These are phyloP conservation scores for Drosophila ogumai DNA, from an alignment of 1,140 invertebrate genomes.

Conservation along the genomic window DNA sequence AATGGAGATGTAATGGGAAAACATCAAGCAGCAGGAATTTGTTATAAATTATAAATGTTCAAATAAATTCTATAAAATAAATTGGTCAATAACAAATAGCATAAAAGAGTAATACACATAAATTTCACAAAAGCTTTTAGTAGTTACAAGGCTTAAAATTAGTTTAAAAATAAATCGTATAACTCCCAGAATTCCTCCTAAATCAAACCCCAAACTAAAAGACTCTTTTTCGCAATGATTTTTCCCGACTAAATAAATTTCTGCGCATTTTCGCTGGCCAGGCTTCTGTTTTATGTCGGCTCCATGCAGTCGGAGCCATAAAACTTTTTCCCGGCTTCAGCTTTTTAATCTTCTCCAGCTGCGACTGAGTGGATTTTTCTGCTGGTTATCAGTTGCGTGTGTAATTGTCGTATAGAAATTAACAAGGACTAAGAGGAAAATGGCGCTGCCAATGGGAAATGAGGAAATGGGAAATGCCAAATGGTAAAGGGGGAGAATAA, in stretches of 20 bases:
- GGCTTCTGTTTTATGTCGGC: conserved; percentile 67
- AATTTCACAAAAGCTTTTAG: no score
- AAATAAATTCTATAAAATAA: neutral
- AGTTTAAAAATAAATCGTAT: no score
- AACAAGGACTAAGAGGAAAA: conserved; percentile 57
- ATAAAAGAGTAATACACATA: no score
- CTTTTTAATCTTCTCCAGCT: conserved; percentile 66
- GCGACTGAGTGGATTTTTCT: conserved; percentile 15
- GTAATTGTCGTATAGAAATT: conserved; percentile 79
- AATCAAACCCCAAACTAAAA: neutral
- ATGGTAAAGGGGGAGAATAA: neutral
- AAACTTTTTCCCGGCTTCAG: conserved; percentile 50
- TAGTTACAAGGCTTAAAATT: no score
- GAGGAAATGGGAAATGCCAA: neutral
- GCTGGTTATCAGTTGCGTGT: conserved; percentile 76
- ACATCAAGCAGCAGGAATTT: neutral
- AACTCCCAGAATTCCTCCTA: neutral
- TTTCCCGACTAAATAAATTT: conserved; percentile 2
- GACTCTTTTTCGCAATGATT: neutral
- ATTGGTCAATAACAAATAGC: no score
- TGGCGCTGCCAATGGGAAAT: conserved; percentile 69
- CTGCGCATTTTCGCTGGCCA: conserved; percentile 16
- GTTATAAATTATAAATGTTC: neutral
- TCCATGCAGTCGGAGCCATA: conserved; percentile 64
- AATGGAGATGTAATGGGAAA: neutral